These are phyloP conservation scores for Copidosoma aretas DNA, from an alignment of 2,888 invertebrate genomes.

Conservation along the genomic window DNA sequence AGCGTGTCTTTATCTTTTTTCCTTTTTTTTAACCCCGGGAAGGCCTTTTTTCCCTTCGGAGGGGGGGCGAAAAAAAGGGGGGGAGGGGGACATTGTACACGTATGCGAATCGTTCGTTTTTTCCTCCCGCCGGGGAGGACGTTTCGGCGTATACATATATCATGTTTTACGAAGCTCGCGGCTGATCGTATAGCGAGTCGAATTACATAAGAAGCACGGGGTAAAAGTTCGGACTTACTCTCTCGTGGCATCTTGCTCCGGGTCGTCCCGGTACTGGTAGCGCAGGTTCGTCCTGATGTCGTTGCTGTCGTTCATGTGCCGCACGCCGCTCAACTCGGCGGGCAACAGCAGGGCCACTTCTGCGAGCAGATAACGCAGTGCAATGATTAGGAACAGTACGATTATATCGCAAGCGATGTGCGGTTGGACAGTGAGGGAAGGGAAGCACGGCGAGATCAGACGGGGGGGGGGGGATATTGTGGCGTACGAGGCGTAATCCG, in stretches of 20 bases:
- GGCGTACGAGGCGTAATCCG: constrained; percentile 1
- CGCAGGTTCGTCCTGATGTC: constrained; percentile 83
- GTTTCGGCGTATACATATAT: too few species aligned
- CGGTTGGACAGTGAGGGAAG: neutral
- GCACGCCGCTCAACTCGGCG: constrained; percentile 76
- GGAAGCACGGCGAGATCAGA: neutral
- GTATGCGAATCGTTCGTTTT: too few species aligned
- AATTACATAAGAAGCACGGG: too few species aligned
- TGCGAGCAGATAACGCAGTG: constrained; percentile 56
- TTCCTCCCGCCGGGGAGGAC: too few species aligned
- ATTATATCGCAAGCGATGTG: too few species aligned
- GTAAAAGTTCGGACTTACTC: constrained; percentile 67
- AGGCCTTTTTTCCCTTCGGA: neutral
- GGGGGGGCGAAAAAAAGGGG: neutral
- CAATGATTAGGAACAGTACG: too few species aligned
- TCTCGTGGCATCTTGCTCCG: constrained; percentile 73
- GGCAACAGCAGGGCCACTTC: constrained; percentile 86
- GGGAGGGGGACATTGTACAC: neutral
- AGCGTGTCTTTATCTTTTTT: neutral
- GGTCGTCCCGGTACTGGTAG: constrained; percentile 76
- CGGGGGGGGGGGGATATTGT: neutral
- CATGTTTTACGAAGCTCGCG: too few species aligned
- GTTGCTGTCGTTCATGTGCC: constrained; percentile 79
- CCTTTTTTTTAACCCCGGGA: neutral
- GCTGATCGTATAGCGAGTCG: too few species aligned